Conservation (phyloP, 2,888 invertebrate genomes). For the Saturnia japonica region DNA sequence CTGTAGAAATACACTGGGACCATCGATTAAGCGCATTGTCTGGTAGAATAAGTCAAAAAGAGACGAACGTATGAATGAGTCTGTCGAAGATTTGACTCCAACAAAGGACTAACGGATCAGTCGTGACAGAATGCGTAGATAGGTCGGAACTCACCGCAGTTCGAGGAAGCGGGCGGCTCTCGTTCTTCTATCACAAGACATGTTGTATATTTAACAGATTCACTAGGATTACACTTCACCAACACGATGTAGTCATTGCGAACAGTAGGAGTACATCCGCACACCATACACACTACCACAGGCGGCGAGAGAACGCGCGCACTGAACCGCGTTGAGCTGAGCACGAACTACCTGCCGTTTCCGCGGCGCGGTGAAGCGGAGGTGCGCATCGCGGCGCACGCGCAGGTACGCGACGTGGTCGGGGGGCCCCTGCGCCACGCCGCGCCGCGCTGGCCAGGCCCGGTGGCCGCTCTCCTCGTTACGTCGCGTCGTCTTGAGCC, state of each 20-base stretch:
- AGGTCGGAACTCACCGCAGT: conserved; percentile 76
- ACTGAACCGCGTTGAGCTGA: conserved; percentile 68
- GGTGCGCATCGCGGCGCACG: conserved; percentile 78
- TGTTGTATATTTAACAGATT: conserved; percentile 50
- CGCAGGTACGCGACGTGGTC: conserved; percentile 60
- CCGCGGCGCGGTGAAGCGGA: conserved; percentile 72
- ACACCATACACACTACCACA: conserved; percentile 77
- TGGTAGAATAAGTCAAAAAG: conserved; percentile 66
- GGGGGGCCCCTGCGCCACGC: conserved; percentile 29
- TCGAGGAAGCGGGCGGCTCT: conserved; percentile 78
- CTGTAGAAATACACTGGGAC: neutral
- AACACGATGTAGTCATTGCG: conserved; percentile 69
- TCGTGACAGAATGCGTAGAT: conserved; percentile 63
- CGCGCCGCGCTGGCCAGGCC: conserved; percentile 26
- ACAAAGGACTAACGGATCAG: conserved; percentile 68
- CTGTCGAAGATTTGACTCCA: conserved; percentile 68
- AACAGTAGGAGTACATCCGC: conserved; percentile 65
- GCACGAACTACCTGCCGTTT: conserved; percentile 73
- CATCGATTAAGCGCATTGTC: conserved; percentile 6
- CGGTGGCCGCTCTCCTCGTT: conserved; percentile 49
- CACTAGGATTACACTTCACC: conserved; percentile 73
- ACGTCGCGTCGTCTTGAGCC: conserved; percentile 37
- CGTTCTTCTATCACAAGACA: conserved; percentile 80
- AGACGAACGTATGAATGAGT: conserved; percentile 65
- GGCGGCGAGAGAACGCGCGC: conserved; percentile 80